phyloP scores from a whole-genome alignment of 2,888 invertebrate species.

The Drosophila fulvimacula region DNA sequence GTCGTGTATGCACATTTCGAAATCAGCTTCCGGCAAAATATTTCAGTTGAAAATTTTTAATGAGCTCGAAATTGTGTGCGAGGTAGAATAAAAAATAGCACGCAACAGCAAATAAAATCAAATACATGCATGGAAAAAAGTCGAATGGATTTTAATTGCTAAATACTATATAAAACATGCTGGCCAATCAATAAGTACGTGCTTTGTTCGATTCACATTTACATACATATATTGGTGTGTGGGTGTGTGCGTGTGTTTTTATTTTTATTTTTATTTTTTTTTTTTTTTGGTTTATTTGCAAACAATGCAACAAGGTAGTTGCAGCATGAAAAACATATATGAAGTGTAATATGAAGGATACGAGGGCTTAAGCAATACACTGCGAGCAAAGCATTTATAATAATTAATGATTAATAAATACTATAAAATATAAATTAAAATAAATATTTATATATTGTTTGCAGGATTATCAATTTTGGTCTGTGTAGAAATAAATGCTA shows the following conservation, averaged over 20 bases:
- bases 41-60: slow-evolving; percentile 81
- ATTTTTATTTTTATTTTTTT: no score
- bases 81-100: slow-evolving; percentile 37
- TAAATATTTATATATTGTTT: no score
- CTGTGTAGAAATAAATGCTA: no score
- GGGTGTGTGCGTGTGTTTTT: no score
- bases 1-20: slow-evolving; percentile 39
- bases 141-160: slow-evolving; percentile 35
- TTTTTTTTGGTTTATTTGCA: slow-evolving; percentile 2
- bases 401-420: not conserved
- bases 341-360: not conserved
- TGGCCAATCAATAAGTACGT: slow-evolving; percentile 25
- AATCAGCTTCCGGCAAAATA: slow-evolving; percentile 72
- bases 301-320: slow-evolving; percentile 12
- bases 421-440: not conserved
- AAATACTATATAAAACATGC: slow-evolving; percentile 28
- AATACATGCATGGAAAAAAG: slow-evolving; percentile 19
- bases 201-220: not conserved
- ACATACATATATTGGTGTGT: no score
- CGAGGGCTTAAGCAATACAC: slow-evolving; percentile 1
- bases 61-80: slow-evolving; percentile 71
- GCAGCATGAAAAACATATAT: not conserved
- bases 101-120: slow-evolving; percentile 32
- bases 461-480: not conserved
- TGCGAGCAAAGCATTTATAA: not conserved